Conservation (phyloP, 2,113 vertebrate species). For the Toxotes chatareus region DNA sequence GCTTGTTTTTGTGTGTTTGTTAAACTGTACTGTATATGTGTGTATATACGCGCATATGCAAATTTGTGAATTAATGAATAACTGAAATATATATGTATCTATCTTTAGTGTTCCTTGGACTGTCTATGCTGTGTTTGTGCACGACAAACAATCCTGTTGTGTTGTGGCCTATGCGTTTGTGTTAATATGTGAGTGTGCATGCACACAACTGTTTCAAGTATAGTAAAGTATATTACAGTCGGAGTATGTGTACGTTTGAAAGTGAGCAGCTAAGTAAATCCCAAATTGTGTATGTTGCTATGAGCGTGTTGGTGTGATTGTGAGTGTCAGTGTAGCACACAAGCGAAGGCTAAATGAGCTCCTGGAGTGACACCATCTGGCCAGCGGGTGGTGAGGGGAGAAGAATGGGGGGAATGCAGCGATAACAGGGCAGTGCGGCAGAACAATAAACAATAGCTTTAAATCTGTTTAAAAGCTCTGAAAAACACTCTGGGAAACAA, state of each 20-base stretch:
- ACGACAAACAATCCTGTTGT: background rate
- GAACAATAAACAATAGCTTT: conserved; percentile 65
- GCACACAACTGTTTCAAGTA: background rate
- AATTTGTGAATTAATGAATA: background rate
- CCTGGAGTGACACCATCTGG: conserved; percentile 77
- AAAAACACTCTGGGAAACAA: conserved; percentile 41
- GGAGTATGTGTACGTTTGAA: background rate
- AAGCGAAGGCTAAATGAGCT: conserved; percentile 62
- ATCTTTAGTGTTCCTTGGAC: background rate
- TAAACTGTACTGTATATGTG: background rate
- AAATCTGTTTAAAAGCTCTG: conserved; percentile 68
- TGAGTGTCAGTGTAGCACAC: conserved; percentile 44
- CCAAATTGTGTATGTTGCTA: background rate
- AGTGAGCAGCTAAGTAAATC: background rate
- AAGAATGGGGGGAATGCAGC: conserved; percentile 47
- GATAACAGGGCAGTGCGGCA: conserved; percentile 60
- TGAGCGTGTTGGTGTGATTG: conserved; percentile 5
- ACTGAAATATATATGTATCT: background rate
- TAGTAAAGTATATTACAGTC: background rate
- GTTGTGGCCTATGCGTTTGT: background rate
- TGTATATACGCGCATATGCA: background rate
- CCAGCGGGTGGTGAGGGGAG: conserved; percentile 52
- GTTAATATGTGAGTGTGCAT: background rate
- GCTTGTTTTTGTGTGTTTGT: conserved; percentile 5
- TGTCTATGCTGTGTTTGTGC: background rate